Conservation (phyloP, 2,797 vertebrate species). For the Phataginus tricuspis region DNA sequence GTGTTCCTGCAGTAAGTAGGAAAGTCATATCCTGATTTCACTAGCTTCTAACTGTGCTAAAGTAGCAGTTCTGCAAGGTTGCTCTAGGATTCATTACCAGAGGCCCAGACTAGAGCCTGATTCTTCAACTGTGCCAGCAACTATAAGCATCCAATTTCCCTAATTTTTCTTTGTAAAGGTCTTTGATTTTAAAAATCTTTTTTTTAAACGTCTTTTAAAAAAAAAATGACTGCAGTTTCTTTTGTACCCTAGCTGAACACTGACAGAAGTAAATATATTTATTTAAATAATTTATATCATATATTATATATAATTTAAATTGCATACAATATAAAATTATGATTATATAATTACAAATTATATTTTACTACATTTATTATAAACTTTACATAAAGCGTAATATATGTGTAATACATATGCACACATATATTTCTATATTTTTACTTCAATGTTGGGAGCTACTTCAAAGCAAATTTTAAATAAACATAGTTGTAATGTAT, state of each 20-base stretch:
- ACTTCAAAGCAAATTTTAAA: neutral
- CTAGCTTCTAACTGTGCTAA: neutral
- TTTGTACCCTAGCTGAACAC: neutral
- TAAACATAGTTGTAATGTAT: neutral
- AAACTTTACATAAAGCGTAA: too few species aligned
- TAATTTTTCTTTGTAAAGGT: neutral
- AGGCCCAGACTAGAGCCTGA: neutral
- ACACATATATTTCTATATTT: neutral
- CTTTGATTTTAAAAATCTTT: neutral
- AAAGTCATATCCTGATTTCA: neutral
- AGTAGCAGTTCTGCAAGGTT: neutral
- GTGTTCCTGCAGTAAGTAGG: neutral
- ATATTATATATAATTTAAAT: neutral
- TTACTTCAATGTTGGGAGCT: neutral
- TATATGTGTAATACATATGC: too few species aligned
- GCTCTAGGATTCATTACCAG: neutral
- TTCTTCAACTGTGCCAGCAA: neutral
- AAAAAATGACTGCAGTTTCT: neutral
- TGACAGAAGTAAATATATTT: neutral
- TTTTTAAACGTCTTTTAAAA: neutral
- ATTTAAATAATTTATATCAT: neutral
- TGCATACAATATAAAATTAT: too few species aligned
- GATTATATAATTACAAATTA: too few species aligned
- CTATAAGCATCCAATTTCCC: neutral
- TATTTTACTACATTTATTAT: too few species aligned